Evolutionary conservation across 2,888 invertebrate genomes (phyloP).

Genomic region (Acleris emargana): DNA sequence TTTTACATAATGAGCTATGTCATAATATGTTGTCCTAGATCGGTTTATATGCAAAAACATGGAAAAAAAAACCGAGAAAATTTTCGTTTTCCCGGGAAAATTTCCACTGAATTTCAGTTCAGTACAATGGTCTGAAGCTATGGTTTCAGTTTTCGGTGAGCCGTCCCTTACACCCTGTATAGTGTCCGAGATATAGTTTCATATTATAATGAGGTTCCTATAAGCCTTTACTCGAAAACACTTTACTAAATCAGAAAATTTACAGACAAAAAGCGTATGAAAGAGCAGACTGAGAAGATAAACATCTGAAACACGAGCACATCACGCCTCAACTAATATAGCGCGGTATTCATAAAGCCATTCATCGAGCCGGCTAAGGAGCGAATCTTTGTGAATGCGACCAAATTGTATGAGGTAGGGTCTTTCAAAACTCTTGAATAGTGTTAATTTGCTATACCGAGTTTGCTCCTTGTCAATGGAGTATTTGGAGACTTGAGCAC

Average conservation of each 20-base stretch:
- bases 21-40: no score
- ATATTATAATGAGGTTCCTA: background rate
- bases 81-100: no score
- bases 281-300: slow-evolving; percentile 30
- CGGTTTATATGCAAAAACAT: no score
- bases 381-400: slow-evolving; percentile 83
- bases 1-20: no score
- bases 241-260: background rate
- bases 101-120: no score
- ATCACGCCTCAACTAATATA: slow-evolving; percentile 63
- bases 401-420: slow-evolving; percentile 84
- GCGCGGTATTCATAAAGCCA: slow-evolving; percentile 76
- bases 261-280: slow-evolving; percentile 12
- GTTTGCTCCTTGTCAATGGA: slow-evolving; percentile 82
- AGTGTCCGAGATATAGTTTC: no score
- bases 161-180: no score
- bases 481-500: slow-evolving; percentile 78
- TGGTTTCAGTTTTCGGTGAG: no score
- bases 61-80: no score
- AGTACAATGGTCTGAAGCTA: no score
- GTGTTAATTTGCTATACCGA: slow-evolving; percentile 84
- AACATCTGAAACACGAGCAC: slow-evolving; percentile 51
- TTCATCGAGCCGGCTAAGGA: slow-evolving; percentile 77
- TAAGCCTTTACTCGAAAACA: background rate
- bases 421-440: slow-evolving; percentile 83